Evolutionary conservation across 2,797 vertebrate genomes (phyloP), one percentile per base, ranked within the genome.

Genomic region (Sphenopsis melanotis): DNA sequence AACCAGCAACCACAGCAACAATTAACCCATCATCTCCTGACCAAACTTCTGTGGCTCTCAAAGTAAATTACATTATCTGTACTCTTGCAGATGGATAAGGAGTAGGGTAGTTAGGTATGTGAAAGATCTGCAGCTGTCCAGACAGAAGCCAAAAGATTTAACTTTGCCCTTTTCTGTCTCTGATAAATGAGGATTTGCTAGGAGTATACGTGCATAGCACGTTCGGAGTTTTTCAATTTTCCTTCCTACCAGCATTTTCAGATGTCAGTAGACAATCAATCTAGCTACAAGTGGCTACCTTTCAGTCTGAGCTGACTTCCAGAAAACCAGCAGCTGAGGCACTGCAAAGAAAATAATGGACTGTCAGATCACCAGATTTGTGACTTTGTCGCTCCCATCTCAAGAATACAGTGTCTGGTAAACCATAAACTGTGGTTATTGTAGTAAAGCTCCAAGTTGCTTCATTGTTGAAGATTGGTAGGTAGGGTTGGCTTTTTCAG

Each of bases 141-240:
- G 49, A 27, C 4, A 20, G 30, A 80, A 70, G n/a, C 20, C 36
- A 52, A 8, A 60, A 47, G 59, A 29, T 72, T 44, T 46, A 77
- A 37, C 16, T 61, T 39, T 49, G 32, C 44, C 55, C 34, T 61
- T 87, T 69, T 60, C n/a, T 44, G 3, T 41, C 42, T 55, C 56
- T 70, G 22, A 30, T 66, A 77, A 61, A 66, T 9, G 9, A 78
- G 8, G 11, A 68, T 61, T 65, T 82, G 22, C 21, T 34, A 76
- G 22, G 30, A 65, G 10, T 14, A 4, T 26, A 20, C 0, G 0
- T 39, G 12, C 39, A 23, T 15, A 44, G 68, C 15, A 42, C 2
- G 0, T 10, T 66, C 0, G 3, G 26, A 4, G 4, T 7, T 47
- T 46, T 47, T 27, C 17, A 4, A 36, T 83, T 57, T 77, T 15